These are phyloP conservation scores for Molanna angustata DNA, from an alignment of 2,888 invertebrate species.

Conservation along the genomic window DNA sequence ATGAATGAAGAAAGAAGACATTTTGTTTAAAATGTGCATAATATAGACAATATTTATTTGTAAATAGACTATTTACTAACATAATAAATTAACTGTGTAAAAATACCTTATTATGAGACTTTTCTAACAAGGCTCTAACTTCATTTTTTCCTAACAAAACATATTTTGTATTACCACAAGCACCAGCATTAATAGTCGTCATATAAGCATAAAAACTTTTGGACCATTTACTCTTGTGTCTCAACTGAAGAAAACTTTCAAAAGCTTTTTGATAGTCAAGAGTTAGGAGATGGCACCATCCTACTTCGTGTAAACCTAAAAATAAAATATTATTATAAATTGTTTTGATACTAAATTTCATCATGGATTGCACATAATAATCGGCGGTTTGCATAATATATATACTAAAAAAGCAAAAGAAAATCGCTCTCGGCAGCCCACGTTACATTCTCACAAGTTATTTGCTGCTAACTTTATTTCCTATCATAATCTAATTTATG, in stretches of 20 bases:
- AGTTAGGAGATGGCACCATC: conserved; percentile 64
- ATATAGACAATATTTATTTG: not conserved
- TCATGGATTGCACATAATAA: no score
- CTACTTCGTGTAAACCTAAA: conserved; percentile 52
- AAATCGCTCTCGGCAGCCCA: no score
- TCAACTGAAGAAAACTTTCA: conserved; percentile 53
- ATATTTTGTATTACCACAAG: conserved; percentile 35
- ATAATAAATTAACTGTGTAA: no score
- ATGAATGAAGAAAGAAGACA: no score
- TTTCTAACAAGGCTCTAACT: conserved; percentile 36
- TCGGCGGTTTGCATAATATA: no score
- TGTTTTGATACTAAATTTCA: no score
- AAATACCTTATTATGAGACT: conserved; percentile 39
- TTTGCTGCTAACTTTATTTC: no score
- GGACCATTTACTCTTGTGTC: conserved; percentile 62
- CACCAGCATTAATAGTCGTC: conserved; percentile 46
- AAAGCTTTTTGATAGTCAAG: conserved; percentile 56
- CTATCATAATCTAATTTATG: no score
- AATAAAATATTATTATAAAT: no score
- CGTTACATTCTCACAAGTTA: no score
- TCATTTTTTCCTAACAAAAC: conserved; percentile 37
- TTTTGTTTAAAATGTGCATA: not conserved
- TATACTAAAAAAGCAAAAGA: no score
- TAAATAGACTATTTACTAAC: no score
- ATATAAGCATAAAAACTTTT: conserved; percentile 64